These are phyloP conservation scores for Furnarius figulus DNA, from an alignment of 2,113 vertebrate species.

Conservation along the genomic window DNA sequence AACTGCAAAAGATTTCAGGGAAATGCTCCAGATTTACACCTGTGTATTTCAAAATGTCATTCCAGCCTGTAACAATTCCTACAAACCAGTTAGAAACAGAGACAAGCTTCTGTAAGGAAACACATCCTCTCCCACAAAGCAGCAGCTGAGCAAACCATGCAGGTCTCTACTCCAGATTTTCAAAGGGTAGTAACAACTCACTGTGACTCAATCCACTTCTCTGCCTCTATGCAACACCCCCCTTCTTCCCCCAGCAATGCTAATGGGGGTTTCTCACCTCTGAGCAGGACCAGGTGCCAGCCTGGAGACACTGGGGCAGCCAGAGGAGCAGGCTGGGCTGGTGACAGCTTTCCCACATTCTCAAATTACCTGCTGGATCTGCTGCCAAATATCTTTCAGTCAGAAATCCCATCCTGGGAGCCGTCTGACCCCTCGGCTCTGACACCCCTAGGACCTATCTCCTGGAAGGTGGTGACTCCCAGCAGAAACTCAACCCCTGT, in stretches of 20 bases:
- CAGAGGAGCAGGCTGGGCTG: constrained; percentile 39
- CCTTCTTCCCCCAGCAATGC: neutral
- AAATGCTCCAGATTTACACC: neutral
- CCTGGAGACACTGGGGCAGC: constrained; percentile 8
- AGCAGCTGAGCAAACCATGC: neutral
- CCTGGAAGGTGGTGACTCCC: neutral
- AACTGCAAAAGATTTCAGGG: neutral
- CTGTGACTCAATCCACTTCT: neutral
- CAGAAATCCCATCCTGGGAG: constrained; percentile 8
- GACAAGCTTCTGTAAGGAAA: neutral
- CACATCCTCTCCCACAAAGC: neutral
- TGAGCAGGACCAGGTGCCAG: neutral
- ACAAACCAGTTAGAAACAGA: neutral
- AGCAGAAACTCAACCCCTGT: neutral
- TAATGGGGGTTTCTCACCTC: constrained; percentile 32
- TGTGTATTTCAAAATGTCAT: neutral
- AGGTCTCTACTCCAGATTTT: neutral
- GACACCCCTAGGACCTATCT: neutral
- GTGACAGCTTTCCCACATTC: constrained; percentile 37
- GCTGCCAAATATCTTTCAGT: constrained; percentile 23
- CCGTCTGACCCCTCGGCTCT: neutral
- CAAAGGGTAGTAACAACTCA: neutral
- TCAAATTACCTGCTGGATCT: neutral
- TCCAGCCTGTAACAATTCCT: neutral
- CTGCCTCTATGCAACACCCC: neutral